Evolutionary conservation across 2,888 invertebrate species (phyloP).

Genomic region (Lasioglossum oenotherae): DNA sequence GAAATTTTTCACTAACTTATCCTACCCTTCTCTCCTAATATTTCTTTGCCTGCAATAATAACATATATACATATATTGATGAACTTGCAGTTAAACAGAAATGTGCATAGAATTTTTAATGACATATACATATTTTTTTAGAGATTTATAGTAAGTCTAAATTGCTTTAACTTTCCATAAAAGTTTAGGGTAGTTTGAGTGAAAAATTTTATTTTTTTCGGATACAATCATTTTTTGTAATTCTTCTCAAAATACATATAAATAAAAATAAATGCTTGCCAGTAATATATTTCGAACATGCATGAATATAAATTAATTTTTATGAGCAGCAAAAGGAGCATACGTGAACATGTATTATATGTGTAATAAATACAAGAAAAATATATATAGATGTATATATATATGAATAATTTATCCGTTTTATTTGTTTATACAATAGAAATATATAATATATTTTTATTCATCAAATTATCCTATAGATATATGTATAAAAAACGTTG

Average conservation of each 20-base stretch:
- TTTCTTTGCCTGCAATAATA: neutral
- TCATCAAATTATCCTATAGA: slow-evolving; percentile 1
- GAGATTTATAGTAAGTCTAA: neutral
- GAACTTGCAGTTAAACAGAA: neutral
- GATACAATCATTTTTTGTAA: slow-evolving; percentile 78
- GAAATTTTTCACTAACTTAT: neutral
- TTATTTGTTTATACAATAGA: slow-evolving; percentile 12
- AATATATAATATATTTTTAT: slow-evolving; percentile 7
- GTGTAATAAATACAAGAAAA: slow-evolving; percentile 20
- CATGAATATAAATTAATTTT: slow-evolving; percentile 54
- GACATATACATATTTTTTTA: neutral
- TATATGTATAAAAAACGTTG: slow-evolving; percentile 5
- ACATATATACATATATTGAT: neutral
- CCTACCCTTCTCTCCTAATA: neutral
- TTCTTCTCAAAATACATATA: slow-evolving; percentile 79
- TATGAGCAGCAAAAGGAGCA: slow-evolving; percentile 59
- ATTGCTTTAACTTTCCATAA: slow-evolving; percentile 20
- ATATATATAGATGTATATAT: neutral
- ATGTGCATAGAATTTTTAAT: neutral
- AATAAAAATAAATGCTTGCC: slow-evolving; percentile 81
- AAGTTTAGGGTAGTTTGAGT: neutral
- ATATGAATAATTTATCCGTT: neutral
- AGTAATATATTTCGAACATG: slow-evolving; percentile 76
- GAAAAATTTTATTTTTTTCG: slow-evolving; percentile 41
- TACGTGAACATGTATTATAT: slow-evolving; percentile 26